Conservation (phyloP, 2,797 vertebrate genomes). For the Malurus splendens region DNA sequence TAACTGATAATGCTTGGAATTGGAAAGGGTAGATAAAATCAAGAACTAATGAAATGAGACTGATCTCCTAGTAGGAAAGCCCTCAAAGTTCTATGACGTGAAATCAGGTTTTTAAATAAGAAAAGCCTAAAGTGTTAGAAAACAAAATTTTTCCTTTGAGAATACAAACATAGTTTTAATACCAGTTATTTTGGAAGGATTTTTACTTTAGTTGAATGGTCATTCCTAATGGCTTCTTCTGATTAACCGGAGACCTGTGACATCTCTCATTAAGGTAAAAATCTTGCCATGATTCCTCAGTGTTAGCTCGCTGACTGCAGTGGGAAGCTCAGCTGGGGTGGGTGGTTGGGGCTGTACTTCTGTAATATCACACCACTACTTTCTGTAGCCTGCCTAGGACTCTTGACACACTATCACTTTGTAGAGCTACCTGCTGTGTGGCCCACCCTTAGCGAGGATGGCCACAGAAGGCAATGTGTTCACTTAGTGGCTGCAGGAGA, state of each 20-base stretch:
- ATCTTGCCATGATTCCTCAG: background rate
- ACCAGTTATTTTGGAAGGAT: background rate
- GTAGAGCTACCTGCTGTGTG: background rate
- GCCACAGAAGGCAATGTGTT: background rate
- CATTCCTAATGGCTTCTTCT: background rate
- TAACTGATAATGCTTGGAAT: background rate
- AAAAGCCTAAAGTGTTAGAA: background rate
- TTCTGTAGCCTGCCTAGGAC: background rate
- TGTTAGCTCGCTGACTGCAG: background rate
- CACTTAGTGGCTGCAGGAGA: background rate
- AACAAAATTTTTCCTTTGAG: background rate
- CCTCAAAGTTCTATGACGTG: background rate
- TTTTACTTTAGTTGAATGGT: background rate
- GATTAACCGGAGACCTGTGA: background rate
- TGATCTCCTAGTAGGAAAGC: background rate
- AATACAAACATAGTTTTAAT: background rate
- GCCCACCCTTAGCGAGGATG: background rate
- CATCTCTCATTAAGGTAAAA: background rate
- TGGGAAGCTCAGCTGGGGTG: background rate
- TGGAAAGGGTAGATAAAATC: background rate
- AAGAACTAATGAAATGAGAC: background rate
- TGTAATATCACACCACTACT: background rate
- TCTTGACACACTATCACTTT: background rate
- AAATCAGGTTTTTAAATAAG: background rate
- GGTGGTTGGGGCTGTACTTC: fast-evolving